Base-by-base conservation (phyloP, 1,140 invertebrate genomes). In the Hylyphantes graminicola region DNA sequence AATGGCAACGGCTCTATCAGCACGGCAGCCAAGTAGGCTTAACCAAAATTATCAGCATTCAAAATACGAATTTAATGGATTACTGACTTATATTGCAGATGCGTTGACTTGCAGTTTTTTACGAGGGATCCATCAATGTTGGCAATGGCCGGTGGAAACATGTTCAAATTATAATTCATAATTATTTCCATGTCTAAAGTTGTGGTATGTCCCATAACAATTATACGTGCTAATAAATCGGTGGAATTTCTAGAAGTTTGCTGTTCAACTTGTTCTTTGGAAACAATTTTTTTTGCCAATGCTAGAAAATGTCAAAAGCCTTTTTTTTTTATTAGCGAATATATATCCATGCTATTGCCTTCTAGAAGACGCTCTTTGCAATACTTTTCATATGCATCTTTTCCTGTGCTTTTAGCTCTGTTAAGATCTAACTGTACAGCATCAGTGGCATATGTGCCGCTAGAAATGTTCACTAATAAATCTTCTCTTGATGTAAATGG, bases 291-390 rank as follows among this genome's bases (percentile, higher is more conserved):
- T n/a, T 70, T 70, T 70, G 3, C 12, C 12, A 17, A 50, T 48
- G 17, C 48, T 51, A 2, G 67, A 70, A 48, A 70, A 70, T n/a
- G 63, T 80, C 35, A 61, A 7, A 48, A 17, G 8, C 17, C 54
- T 65, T 70, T 64, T 48, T n/a, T 67, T 70, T 12, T 17, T 50
- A 57, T 68, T 53, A 2, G 53, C 54, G 50, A 17, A 17, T 50
- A 70, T 15, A 55, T 70, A 19, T 70, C 63, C 15, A 68, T 50
- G n/a, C 51, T 57, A 65, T 72, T 70, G 51, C n/a, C n/a, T 70
- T 35, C n/a, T 51, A 12, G 35, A 79, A 17, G 19, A 11, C 13
- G 10, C 2, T 72, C 17, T 65, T 67, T 12, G 2, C 11, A 12
- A 50, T 70, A 70, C 7, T 11, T 15, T 50, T 70, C 19, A 67